Conservation (phyloP, 2,888 invertebrate species). For the Melanostoma scalare region DNA sequence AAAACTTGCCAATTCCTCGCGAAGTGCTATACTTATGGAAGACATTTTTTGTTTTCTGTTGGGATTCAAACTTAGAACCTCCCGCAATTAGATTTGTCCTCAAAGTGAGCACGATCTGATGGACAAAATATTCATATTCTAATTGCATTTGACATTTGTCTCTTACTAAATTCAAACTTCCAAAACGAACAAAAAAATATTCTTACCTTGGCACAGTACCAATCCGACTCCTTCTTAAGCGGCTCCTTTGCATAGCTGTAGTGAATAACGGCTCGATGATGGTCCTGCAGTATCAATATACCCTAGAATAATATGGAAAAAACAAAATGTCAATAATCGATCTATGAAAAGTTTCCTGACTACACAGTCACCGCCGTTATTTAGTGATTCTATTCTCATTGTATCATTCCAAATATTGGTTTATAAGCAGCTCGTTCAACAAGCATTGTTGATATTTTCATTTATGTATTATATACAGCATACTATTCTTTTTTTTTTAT, state of each 20-base stretch:
- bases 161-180: not conserved
- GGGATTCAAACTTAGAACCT: too few relatives aligned
- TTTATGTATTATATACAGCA: constrained; percentile 44
- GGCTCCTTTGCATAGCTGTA: constrained; percentile 88
- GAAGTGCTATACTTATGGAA: too few relatives aligned
- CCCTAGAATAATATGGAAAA: constrained; percentile 84
- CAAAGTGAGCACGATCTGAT: too few relatives aligned
- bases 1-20: too few relatives aligned
- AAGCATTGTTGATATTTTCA: constrained; percentile 64
- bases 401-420: constrained; percentile 65
- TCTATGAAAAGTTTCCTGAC: constrained; percentile 70
- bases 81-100: too few relatives aligned
- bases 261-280: constrained; percentile 88
- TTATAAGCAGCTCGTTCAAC: constrained; percentile 70
- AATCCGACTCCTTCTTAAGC: constrained; percentile 84
- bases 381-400: constrained; percentile 68
- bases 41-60: too few relatives aligned
- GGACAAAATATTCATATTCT: too few relatives aligned
- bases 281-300: constrained; percentile 87
- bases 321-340: constrained; percentile 75
- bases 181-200: constrained; percentile 26
- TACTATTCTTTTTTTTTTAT: constrained; percentile 40
- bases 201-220: constrained; percentile 86
- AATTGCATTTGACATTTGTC: too few relatives aligned
- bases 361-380: constrained; percentile 75